Evolutionary conservation across 2,113 vertebrate species (phyloP).

Genomic region (Rafetus swinhoei): DNA sequence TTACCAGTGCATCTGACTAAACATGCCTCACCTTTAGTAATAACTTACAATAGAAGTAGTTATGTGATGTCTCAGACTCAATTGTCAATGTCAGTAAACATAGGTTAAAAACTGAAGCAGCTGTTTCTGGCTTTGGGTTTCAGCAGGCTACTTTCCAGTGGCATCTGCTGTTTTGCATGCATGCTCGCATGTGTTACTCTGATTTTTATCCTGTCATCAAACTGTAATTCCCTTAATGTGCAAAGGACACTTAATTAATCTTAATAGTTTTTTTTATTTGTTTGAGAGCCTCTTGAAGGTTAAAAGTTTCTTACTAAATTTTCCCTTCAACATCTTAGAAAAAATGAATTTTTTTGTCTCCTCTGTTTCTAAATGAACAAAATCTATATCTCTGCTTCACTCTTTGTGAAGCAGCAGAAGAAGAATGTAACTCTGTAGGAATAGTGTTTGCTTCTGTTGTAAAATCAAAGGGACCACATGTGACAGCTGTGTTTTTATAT

Average conservation of each 20-base stretch:
- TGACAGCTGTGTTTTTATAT: background rate
- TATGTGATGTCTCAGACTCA: background rate
- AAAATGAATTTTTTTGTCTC: background rate
- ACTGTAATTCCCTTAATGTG: background rate
- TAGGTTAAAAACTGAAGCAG: background rate
- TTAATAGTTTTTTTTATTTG: background rate
- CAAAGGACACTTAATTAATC: background rate
- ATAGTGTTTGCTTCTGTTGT: background rate
- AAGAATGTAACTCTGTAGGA: background rate
- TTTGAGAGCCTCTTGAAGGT: background rate
- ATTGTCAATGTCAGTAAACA: background rate
- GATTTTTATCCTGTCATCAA: background rate
- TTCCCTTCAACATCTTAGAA: background rate
- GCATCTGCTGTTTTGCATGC: background rate
- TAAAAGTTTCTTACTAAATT: background rate
- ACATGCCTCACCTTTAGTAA: background rate
- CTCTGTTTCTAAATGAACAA: background rate
- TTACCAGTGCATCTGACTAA: background rate
- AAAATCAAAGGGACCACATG: background rate
- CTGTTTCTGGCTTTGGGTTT: background rate
- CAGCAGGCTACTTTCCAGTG: background rate
- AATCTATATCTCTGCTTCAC: background rate
- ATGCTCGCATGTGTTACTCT: background rate
- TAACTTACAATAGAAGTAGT: background rate
- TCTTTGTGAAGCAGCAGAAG: background rate